Conservation (phyloP, 2,113 vertebrate genomes). For the Anolis sagrei region DNA sequence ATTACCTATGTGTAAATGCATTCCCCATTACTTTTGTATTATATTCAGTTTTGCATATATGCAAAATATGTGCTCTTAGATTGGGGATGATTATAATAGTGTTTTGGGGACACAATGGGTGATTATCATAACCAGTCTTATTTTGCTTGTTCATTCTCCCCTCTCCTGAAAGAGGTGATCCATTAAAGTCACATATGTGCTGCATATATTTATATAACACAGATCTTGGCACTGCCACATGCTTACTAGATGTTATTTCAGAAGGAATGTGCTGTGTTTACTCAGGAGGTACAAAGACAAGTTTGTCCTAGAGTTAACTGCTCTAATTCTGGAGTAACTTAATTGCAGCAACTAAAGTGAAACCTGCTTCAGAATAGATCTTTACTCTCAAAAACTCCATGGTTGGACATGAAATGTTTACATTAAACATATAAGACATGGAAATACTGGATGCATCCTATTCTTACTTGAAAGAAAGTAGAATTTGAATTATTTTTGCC, state of each 20-base stretch:
- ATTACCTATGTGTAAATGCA: constrained; percentile 35
- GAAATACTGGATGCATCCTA: constrained; percentile 41
- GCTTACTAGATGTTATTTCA: background rate
- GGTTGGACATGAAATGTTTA: constrained; percentile 49
- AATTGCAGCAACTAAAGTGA: constrained; percentile 7
- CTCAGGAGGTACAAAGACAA: background rate
- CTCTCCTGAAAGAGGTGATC: constrained; percentile 41
- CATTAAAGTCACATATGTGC: constrained; percentile 39
- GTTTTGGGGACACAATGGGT: constrained; percentile 63
- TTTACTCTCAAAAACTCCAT: background rate
- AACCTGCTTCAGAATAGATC: background rate
- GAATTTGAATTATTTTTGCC: constrained; percentile 62
- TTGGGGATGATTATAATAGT: constrained; percentile 58
- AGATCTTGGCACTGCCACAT: constrained; percentile 48
- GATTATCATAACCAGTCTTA: constrained; percentile 40
- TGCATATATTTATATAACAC: background rate
- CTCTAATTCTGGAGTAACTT: background rate
- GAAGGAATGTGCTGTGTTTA: constrained; percentile 34
- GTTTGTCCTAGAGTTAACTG: background rate
- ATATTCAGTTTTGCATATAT: background rate
- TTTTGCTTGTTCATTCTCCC: constrained; percentile 49
- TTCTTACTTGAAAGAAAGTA: constrained; percentile 53
- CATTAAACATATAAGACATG: constrained; percentile 53
- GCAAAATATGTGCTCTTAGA: constrained; percentile 41
- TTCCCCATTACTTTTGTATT: background rate